Evolutionary conservation across 2,888 invertebrate genomes (phyloP).

Genomic region (Blomia tropicalis): DNA sequence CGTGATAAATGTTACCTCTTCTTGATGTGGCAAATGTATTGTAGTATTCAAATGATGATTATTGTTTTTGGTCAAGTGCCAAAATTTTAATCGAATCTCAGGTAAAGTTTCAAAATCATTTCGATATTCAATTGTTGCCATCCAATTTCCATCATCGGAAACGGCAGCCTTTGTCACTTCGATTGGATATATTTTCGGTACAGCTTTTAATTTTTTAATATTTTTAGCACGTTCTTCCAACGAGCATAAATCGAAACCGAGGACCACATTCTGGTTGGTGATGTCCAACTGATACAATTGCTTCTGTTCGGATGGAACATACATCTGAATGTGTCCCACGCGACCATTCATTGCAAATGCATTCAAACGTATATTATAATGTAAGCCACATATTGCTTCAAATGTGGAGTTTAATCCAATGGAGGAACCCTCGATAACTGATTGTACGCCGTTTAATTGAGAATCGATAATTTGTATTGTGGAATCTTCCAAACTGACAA

Average conservation of each 20-base stretch:
- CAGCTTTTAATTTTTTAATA: background rate
- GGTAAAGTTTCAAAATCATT: conserved; percentile 44
- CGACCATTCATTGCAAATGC: conserved; percentile 39
- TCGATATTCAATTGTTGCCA: conserved; percentile 46
- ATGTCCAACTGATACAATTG: conserved; percentile 51
- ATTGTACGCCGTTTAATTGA: conserved; percentile 12
- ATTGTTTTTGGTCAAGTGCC: conserved; percentile 45
- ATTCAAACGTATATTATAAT: conserved; percentile 33
- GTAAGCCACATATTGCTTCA: conserved; percentile 31
- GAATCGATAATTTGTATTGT: conserved; percentile 40
- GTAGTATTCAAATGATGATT: conserved; percentile 54
- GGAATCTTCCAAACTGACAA: conserved; percentile 49
- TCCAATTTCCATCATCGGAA: conserved; percentile 50
- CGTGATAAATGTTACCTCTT: conserved; percentile 44
- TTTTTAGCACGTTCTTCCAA: conserved; percentile 40
- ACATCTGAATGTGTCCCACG: conserved; percentile 41
- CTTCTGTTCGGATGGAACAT: conserved; percentile 40
- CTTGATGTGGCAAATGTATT: conserved; percentile 54
- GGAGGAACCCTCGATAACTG: conserved; percentile 14
- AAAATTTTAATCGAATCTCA: conserved; percentile 58
- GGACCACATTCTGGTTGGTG: conserved; percentile 51
- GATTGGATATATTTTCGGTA: conserved; percentile 41
- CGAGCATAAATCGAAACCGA: conserved; percentile 35
- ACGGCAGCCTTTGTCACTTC: conserved; percentile 52
- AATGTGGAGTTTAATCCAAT: background rate